A percentile compares a stretch with the other conserved stretches of the same genome.
phyloP scores from a whole-genome alignment of 1,140 invertebrate genomes.

The Artemia franciscana region DNA sequence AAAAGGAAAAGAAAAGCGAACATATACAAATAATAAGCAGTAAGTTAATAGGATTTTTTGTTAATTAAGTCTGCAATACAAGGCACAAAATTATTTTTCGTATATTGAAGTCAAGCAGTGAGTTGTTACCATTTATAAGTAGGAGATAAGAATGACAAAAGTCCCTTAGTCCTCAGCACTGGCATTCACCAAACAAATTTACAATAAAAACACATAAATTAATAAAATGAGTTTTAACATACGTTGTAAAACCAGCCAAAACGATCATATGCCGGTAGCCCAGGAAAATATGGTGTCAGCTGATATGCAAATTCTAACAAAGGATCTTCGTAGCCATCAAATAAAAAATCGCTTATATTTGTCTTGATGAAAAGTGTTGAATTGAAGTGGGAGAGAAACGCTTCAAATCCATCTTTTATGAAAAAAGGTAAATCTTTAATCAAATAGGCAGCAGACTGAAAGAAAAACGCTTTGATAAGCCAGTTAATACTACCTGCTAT shows the following conservation, averaged over 20 bases:
- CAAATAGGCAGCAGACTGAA: constrained; percentile 34
- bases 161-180: too few relatives aligned
- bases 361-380: constrained; percentile 32
- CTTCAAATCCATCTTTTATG: constrained; percentile 16
- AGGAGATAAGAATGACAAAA: too few relatives aligned
- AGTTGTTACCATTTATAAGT: too few relatives aligned
- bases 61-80: too few relatives aligned
- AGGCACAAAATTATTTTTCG: too few relatives aligned
- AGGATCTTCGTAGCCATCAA: constrained; percentile 45
- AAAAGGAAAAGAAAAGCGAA: too few relatives aligned
- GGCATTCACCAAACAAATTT: too few relatives aligned
- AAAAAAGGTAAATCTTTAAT: constrained; percentile 24
- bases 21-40: too few relatives aligned
- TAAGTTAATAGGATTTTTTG: too few relatives aligned
- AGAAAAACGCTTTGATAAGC: too few relatives aligned
- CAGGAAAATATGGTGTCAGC: constrained; percentile 25
- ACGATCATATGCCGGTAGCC: constrained; percentile 33
- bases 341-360: constrained; percentile 42
- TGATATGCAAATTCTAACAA: constrained; percentile 36
- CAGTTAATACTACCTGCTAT: too few relatives aligned
- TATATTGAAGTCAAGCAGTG: too few relatives aligned
- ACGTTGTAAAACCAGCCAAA: constrained; percentile 63
- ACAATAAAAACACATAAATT: constrained; percentile 1
- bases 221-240: constrained; percentile 14
- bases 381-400: constrained; percentile 17